phyloP scores from a whole-genome alignment of 2,113 vertebrate genomes.

The Glaucomys volans region DNA sequence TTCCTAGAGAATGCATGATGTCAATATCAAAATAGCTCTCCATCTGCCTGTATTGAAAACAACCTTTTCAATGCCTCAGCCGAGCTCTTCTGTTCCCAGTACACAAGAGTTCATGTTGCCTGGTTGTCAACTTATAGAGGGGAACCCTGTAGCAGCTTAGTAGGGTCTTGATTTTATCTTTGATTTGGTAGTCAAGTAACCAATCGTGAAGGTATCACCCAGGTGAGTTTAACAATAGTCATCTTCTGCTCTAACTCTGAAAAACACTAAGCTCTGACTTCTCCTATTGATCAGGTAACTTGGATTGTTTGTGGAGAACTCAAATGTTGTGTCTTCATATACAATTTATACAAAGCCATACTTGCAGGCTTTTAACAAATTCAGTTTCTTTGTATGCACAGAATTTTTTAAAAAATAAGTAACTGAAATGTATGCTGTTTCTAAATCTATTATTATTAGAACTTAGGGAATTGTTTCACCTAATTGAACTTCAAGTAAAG shows the following conservation, averaged over 20 bases:
- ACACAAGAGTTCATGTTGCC: neutral
- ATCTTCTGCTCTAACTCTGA: neutral
- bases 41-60: neutral
- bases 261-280: neutral
- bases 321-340: neutral
- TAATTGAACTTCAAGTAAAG: neutral
- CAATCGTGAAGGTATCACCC: neutral
- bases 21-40: neutral
- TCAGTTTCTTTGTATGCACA: neutral
- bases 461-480: neutral
- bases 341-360: neutral
- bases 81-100: no score
- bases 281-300: neutral
- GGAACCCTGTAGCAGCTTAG: neutral
- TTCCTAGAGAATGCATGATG: neutral
- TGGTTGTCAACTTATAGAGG: neutral
- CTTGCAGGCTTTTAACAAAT: neutral
- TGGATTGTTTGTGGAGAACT: neutral
- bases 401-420: neutral
- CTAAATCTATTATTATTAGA: neutral
- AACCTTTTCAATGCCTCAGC: neutral
- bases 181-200: neutral
- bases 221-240: neutral
- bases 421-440: no score
- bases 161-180: neutral